Evolutionary conservation across 1,140 invertebrate genomes (phyloP), one percentile per base, ranked within the genome.

Genomic region (Chironomus tepperi): DNA sequence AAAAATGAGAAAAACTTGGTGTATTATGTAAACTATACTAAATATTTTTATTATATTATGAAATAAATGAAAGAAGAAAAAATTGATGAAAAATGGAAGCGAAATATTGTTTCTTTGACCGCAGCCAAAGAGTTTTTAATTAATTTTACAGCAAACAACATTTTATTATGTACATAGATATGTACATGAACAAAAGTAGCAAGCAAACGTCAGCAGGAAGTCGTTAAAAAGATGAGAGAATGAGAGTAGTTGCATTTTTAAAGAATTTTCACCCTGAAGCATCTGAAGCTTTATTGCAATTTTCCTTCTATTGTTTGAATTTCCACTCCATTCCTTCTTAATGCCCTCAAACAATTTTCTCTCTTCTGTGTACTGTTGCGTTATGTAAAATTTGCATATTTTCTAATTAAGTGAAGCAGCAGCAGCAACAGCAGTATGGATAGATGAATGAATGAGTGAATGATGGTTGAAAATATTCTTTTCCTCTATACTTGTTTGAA

Each of bases 1-100:
- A 18, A 70, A 16, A 34, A 34, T 34, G 16, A 70, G n/a, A 70
- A 70, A 70, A 19, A 18, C 16, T 70, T 70, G 65, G 19, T 70
- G 65, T 70, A 70, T 70, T 70, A 70, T 70, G 65, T 70, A 70
- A 70, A 70, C 16, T 70, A 57, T 70, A 70, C 65, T 70, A 70
- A 70, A 70, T 70, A 70, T 70, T 70, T 70, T 70, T 70, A 70
- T 70, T 70, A 70, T 70, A 70, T 21, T 10, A 21, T 18, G 19
- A 70, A 70, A 70, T 70, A 70, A 70, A 70, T 10, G 19, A 18
- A 70, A 70, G 18, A 70, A 2, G 9, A 70, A 70, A 57, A 57
- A 57, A n/a, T n/a, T 57, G 47, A 57, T 57, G 47, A 57, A 57
- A 57, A 57, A n/a, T 57, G 47, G 24, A 34, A 34, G 47, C 12